Conservation (phyloP, 2,113 vertebrate genomes). For the Herpetotheres cachinnans region DNA sequence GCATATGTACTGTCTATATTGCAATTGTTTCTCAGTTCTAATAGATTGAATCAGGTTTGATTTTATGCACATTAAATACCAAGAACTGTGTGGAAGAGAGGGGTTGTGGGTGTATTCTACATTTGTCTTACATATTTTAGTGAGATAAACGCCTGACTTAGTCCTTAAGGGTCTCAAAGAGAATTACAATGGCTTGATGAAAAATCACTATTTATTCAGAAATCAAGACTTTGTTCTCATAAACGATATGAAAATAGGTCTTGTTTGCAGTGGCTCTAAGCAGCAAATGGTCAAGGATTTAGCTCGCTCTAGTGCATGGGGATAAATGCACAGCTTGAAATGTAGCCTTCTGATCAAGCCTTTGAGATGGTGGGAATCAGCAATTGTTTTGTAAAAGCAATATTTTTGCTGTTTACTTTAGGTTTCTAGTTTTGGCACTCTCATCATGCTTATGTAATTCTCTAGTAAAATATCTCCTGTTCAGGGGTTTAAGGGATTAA, state of each 20-base stretch:
- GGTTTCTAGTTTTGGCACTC: neutral
- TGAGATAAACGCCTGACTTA: constrained; percentile 12
- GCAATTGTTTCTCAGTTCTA: neutral
- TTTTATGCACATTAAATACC: neutral
- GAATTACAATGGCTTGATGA: constrained; percentile 41
- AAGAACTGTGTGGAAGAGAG: neutral
- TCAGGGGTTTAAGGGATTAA: constrained; percentile 48
- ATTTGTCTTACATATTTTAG: neutral
- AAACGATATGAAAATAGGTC: neutral
- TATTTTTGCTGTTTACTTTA: neutral
- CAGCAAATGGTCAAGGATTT: neutral
- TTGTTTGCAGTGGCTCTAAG: constrained; percentile 4
- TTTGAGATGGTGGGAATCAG: neutral
- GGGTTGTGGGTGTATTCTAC: neutral
- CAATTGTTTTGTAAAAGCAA: neutral
- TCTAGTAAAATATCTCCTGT: constrained; percentile 1
- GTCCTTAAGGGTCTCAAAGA: constrained; percentile 14
- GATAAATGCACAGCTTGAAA: neutral
- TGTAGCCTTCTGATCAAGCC: neutral
- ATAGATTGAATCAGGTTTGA: neutral
- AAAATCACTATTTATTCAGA: constrained; percentile 44
- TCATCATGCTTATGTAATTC: constrained; percentile 39
- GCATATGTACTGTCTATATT: neutral
- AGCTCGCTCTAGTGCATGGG: neutral
- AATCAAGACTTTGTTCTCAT: constrained; percentile 24